These are phyloP conservation scores for Drosophila yakuba DNA, from an alignment of 1,140 invertebrate species.

Conservation along the genomic window DNA sequence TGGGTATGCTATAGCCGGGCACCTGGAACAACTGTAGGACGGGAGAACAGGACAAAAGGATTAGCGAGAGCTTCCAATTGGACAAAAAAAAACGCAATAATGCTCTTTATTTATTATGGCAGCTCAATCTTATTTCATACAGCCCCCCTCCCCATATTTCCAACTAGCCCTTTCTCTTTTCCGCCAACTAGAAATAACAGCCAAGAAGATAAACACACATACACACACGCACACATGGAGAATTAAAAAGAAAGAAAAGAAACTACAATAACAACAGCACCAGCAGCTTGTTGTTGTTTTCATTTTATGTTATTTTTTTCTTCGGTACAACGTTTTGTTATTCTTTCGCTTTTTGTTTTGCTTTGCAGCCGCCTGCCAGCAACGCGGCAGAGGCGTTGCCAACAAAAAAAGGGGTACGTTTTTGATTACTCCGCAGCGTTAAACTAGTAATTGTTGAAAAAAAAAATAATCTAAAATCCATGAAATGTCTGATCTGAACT, in stretches of 20 bases:
- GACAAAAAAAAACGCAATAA: slow-evolving; percentile 42
- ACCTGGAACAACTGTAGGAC: slow-evolving; percentile 82
- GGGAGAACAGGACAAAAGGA: slow-evolving; percentile 11
- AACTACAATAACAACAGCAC: slow-evolving; percentile 39
- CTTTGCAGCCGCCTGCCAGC: slow-evolving; percentile 55
- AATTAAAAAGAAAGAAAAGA: slow-evolving; percentile 38
- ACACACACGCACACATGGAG: slow-evolving; percentile 28
- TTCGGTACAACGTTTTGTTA: slow-evolving; percentile 71
- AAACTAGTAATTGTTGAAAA: too few species aligned
- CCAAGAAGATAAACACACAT: slow-evolving; percentile 57
- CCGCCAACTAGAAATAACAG: slow-evolving; percentile 62
- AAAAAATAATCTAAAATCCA: too few species aligned
- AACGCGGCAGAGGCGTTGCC: slow-evolving; percentile 45
- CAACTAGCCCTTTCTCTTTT: neutral
- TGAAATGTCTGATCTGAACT: too few species aligned
- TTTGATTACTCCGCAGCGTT: too few species aligned
- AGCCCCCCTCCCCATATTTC: neutral
- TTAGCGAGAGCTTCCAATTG: slow-evolving; percentile 37
- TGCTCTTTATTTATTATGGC: slow-evolving; percentile 48
- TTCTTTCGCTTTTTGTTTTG: slow-evolving; percentile 80
- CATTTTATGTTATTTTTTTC: slow-evolving; percentile 68
- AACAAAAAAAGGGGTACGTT: neutral
- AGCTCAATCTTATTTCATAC: slow-evolving; percentile 23
- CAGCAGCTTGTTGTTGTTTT: slow-evolving; percentile 69
- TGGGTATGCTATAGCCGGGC: slow-evolving; percentile 84